Conservation (phyloP, 2,797 vertebrate genomes). For the Bufotes viridis region DNA sequence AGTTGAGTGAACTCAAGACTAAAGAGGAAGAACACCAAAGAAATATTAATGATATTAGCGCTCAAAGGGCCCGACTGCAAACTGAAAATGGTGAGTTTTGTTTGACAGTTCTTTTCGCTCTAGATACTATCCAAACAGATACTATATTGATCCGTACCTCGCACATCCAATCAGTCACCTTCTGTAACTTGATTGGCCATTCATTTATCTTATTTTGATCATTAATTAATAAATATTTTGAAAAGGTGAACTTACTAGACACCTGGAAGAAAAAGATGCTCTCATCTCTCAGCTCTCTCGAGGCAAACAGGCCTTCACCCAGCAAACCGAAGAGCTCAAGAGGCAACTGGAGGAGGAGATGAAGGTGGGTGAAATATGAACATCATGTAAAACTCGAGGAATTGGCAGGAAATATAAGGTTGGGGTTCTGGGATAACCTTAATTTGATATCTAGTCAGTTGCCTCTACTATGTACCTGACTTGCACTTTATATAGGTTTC, state of each 20-base stretch:
- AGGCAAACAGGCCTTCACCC: conserved; percentile 79
- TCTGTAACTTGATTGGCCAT: not conserved
- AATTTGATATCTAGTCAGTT: not conserved
- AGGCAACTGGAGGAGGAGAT: conserved; percentile 84
- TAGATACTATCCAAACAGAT: not conserved
- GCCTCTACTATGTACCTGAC: not conserved
- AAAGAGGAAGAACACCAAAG: conserved; percentile 75
- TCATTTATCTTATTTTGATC: not conserved
- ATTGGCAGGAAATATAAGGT: not conserved
- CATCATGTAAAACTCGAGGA: not conserved
- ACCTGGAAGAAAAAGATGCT: conserved; percentile 83
- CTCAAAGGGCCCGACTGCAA: conserved; percentile 73
- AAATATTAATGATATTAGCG: conserved; percentile 75
- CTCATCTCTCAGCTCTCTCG: conserved; percentile 81
- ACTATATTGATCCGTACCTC: not conserved
- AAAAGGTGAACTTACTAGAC: conserved; percentile 77
- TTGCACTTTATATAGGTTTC: not conserved
- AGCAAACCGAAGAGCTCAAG: conserved; percentile 82
- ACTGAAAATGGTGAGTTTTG: conserved; percentile 75
- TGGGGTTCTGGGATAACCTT: not conserved
- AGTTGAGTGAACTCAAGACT: conserved; percentile 75
- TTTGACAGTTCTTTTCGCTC: not conserved
- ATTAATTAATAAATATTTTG: not conserved
- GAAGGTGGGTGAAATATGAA: conserved; percentile 71
- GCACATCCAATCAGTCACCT: not conserved